Conservation (phyloP, 92 coral and sea anemone species). For the Nematostella vectensis region DNA sequence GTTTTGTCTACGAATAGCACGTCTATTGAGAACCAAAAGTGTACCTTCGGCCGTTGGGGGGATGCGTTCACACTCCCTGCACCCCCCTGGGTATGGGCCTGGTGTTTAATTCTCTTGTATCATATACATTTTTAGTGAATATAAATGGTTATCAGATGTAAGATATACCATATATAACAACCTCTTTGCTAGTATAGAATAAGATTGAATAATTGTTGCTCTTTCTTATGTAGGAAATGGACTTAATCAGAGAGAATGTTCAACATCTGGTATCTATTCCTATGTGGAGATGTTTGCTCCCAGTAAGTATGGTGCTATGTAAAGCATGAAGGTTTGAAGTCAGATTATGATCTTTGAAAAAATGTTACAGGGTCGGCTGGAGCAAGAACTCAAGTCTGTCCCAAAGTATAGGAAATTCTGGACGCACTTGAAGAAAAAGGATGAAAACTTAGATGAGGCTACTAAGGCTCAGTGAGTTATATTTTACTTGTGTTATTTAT, state of each 20-base stretch:
- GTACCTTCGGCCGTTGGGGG: too few relatives aligned
- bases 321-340: neutral
- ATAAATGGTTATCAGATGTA: too few relatives aligned
- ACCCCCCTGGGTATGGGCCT: too few relatives aligned
- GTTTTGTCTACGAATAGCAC: too few relatives aligned
- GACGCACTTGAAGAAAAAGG: constrained; percentile 82
- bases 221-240: constrained; percentile 94
- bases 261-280: constrained; percentile 90
- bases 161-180: too few relatives aligned
- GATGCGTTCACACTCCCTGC: too few relatives aligned
- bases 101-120: too few relatives aligned
- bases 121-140: too few relatives aligned
- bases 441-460: constrained; percentile 57
- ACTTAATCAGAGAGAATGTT: constrained; percentile 85
- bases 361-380: constrained; percentile 64
- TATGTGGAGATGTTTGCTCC: constrained; percentile 84
- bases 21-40: too few relatives aligned
- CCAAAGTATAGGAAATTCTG: constrained; percentile 88
- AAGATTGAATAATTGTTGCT: too few relatives aligned
- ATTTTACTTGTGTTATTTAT: neutral
- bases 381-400: constrained; percentile 70
- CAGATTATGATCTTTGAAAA: neutral
- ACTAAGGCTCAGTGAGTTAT: constrained; percentile 46
- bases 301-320: constrained; percentile 40
- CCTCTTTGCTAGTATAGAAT: too few relatives aligned